Evolutionary conservation across 2,888 invertebrate species (phyloP).

Genomic region (Philaethria dido): DNA sequence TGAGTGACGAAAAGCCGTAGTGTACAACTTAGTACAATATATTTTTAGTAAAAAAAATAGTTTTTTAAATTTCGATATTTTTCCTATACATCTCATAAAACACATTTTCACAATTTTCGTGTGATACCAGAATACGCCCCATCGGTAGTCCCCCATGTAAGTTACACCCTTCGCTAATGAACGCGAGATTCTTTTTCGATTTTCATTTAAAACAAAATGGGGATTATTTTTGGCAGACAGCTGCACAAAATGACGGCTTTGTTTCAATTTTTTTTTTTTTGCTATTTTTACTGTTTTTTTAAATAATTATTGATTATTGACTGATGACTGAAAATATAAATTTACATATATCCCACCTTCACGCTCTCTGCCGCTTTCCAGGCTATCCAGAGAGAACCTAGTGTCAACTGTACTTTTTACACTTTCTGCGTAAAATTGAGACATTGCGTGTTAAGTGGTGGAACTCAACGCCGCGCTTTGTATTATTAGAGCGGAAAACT

Average conservation of each 20-base stretch:
- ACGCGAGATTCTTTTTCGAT: constrained; percentile 79
- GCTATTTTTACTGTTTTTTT: constrained; percentile 24
- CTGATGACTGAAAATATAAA: not conserved
- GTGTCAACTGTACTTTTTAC: no score
- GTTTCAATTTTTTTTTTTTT: constrained; percentile 32
- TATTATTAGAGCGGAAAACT: no score
- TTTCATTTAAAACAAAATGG: constrained; percentile 73
- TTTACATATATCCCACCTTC: no score
- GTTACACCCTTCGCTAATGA: constrained; percentile 80
- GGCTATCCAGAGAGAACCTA: no score
- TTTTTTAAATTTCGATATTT: no score
- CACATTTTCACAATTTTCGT: constrained; percentile 33
- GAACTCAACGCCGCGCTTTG: no score
- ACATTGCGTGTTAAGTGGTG: no score
- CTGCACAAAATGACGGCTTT: constrained; percentile 50
- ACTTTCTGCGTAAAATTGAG: no score
- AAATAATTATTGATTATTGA: constrained; percentile 31
- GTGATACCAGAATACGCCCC: constrained; percentile 52
- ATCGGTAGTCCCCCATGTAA: constrained; percentile 65
- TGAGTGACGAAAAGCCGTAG: no score
- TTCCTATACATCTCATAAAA: not conserved
- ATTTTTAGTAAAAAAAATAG: no score
- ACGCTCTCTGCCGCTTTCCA: no score
- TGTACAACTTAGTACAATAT: no score
- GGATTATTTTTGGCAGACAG: constrained; percentile 74